phyloP scores from a whole-genome alignment of 2,797 vertebrate species.

The Halcyon chelicuti region DNA sequence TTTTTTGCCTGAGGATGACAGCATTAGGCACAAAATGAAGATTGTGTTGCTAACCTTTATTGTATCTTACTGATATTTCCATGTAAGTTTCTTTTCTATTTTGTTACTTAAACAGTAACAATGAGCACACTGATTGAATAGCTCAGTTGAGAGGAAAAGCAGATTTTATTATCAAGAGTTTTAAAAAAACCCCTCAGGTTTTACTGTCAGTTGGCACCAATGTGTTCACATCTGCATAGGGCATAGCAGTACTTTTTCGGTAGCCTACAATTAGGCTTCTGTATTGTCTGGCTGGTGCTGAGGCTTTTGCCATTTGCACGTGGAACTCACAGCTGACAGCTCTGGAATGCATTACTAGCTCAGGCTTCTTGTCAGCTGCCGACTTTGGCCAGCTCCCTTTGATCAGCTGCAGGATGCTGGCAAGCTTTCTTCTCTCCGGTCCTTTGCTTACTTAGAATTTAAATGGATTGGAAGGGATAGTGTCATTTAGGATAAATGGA shows the following conservation, averaged over 20 bases:
- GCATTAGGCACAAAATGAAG: background rate
- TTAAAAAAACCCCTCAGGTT: background rate
- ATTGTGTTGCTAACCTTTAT: background rate
- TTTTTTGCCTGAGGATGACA: background rate
- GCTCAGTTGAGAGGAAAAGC: background rate
- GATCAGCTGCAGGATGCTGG: background rate
- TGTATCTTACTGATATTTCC: background rate
- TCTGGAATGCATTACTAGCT: background rate
- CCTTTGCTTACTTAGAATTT: background rate
- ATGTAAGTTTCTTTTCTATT: background rate
- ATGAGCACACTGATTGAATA: background rate
- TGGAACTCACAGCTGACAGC: background rate
- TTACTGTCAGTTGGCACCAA: background rate
- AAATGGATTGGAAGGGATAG: background rate
- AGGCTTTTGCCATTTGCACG: background rate
- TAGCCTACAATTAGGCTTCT: background rate
- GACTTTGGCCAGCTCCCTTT: background rate
- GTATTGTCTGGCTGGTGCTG: background rate
- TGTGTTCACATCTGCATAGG: background rate
- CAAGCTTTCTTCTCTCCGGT: background rate
- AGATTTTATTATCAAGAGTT: background rate
- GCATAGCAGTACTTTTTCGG: background rate
- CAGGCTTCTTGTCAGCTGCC: constrained; percentile 22
- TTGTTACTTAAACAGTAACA: background rate
- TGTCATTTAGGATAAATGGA: background rate